Evolutionary conservation across 2,888 invertebrate genomes (phyloP).

Genomic region (Sturmia bella): DNA sequence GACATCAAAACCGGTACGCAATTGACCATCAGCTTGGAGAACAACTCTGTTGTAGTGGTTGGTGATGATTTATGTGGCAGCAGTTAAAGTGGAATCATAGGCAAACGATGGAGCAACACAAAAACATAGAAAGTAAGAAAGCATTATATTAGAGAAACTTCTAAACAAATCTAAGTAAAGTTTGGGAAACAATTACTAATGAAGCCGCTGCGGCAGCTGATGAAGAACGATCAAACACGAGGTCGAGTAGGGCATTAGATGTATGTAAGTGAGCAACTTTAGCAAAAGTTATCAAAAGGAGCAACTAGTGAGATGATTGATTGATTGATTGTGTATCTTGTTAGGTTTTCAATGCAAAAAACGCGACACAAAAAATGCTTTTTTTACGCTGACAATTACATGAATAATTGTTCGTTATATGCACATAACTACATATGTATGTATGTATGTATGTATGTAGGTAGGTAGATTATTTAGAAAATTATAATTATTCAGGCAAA

Average conservation of each 20-base stretch:
- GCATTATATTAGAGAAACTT: conserved; percentile 74
- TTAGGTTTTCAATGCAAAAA: conserved; percentile 47
- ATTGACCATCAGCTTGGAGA: conserved; percentile 97
- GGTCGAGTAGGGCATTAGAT: conserved; percentile 72
- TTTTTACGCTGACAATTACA: conserved; percentile 27
- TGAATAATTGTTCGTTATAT: conserved; percentile 29
- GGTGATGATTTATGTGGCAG: neutral
- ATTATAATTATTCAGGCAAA: conserved; percentile 37
- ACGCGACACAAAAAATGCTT: conserved; percentile 38
- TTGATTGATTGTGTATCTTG: conserved; percentile 72
- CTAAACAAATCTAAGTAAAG: conserved; percentile 71
- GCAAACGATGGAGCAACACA: conserved; percentile 67
- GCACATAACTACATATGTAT: conserved; percentile 27
- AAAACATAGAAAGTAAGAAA: conserved; percentile 76
- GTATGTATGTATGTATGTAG: conserved; percentile 29
- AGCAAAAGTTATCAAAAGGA: conserved; percentile 68
- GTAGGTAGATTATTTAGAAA: conserved; percentile 38
- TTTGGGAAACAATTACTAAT: conserved; percentile 81
- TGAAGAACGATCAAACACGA: conserved; percentile 75
- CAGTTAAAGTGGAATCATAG: conserved; percentile 10
- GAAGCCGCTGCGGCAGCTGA: conserved; percentile 79
- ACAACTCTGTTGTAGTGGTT: conserved; percentile 86
- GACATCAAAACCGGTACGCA: conserved; percentile 97
- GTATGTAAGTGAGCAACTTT: conserved; percentile 73
- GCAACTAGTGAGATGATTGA: conserved; percentile 71